Conservation (phyloP, 2,888 invertebrate species). For the Lycophotia porphyrea region DNA sequence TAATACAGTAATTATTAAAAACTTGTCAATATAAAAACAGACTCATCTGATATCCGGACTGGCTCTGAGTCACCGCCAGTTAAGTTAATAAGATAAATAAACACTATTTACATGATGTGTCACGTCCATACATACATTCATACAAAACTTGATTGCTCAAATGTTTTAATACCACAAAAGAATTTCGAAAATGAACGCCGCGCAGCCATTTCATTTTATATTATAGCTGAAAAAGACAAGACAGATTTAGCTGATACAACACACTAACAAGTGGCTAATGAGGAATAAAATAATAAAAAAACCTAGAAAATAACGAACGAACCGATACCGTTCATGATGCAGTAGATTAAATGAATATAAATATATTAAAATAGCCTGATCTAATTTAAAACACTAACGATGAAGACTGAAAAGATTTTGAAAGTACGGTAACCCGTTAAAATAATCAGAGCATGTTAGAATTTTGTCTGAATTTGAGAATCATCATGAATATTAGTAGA, state of each 20-base stretch:
- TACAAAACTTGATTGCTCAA: slow-evolving; percentile 53
- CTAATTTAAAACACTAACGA: slow-evolving; percentile 7
- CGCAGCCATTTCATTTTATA: background rate
- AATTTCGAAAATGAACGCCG: slow-evolving; percentile 26
- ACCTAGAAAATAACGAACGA: background rate
- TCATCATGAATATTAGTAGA: slow-evolving; percentile 13
- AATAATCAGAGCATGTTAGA: slow-evolving; percentile 54
- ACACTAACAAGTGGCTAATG: background rate
- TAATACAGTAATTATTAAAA: slow-evolving; percentile 36
- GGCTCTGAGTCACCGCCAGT: slow-evolving; percentile 46
- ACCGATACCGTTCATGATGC: slow-evolving; percentile 1
- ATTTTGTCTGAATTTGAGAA: slow-evolving; percentile 36
- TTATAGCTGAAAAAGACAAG: background rate
- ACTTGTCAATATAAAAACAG: slow-evolving; percentile 38
- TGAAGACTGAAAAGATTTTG: slow-evolving; percentile 37
- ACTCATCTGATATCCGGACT: slow-evolving; percentile 40
- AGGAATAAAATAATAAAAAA: background rate
- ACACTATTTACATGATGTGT: slow-evolving; percentile 54
- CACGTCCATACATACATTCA: slow-evolving; percentile 39
- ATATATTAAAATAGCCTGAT: background rate
- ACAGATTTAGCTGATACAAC: background rate
- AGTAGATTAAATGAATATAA: background rate
- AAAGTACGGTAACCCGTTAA: slow-evolving; percentile 38
- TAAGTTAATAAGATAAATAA: slow-evolving; percentile 51
- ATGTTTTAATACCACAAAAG: slow-evolving; percentile 33